Percentiles rank a stretch among this genome's conserved stretches.
These are phyloP conservation scores for Trichechus manatus DNA, from an alignment of 2,113 vertebrate species.

Conservation along the genomic window DNA sequence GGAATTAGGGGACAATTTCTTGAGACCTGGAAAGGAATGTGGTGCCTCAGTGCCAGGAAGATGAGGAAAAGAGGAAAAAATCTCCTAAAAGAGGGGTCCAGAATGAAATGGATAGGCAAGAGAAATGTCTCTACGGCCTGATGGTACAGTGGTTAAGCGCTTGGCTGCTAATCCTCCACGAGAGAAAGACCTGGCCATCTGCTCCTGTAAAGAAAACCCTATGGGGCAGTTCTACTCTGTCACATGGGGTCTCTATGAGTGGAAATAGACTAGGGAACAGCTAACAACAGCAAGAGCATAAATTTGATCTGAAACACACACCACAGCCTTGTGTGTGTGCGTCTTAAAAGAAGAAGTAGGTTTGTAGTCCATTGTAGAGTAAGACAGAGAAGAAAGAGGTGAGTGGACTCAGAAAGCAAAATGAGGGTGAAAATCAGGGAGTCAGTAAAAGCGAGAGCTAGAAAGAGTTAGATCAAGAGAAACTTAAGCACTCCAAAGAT, in stretches of 20 bases:
- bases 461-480: too few species aligned
- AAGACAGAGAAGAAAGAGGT: background rate
- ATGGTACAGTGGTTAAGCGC: too few species aligned
- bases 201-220: background rate
- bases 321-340: too few species aligned
- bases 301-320: background rate
- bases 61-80: background rate
- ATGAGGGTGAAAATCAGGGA: background rate
- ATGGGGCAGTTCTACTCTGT: background rate
- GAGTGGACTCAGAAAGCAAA: background rate
- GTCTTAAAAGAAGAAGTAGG: background rate
- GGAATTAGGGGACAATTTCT: background rate
- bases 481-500: rapidly evolving
- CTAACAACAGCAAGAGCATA: background rate
- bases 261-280: too few species aligned
- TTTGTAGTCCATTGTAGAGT: background rate
- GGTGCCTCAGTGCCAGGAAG: background rate
- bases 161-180: background rate
- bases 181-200: too few species aligned
- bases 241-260: too few species aligned
- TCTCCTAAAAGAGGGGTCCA: rapidly evolving
- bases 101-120: background rate
- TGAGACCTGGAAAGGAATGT: background rate
- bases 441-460: background rate
- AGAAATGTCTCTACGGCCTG: background rate